Evolutionary conservation across 2,113 vertebrate genomes (phyloP).

Genomic region (Nothobranchius kuhntae): DNA sequence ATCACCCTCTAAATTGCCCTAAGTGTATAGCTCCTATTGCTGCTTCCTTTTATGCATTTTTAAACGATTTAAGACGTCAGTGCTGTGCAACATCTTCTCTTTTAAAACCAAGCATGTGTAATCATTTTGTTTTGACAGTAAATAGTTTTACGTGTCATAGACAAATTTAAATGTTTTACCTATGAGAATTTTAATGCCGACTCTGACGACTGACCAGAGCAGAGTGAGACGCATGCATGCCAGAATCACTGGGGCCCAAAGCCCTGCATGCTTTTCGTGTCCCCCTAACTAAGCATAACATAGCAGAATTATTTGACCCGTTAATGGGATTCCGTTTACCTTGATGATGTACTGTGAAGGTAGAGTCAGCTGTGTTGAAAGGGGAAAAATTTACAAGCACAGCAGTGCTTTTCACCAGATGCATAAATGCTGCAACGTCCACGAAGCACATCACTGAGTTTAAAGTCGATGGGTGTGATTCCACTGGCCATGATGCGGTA

Average conservation of each 20-base stretch:
- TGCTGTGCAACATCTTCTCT: background rate
- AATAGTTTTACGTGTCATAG: too few species aligned
- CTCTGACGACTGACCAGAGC: too few species aligned
- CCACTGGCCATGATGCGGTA: too few species aligned
- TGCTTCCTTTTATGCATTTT: background rate
- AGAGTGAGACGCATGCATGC: too few species aligned
- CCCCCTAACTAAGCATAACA: background rate
- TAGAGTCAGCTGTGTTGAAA: background rate
- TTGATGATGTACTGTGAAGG: background rate
- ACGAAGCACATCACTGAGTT: too few species aligned
- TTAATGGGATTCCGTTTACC: background rate
- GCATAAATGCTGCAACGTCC: too few species aligned
- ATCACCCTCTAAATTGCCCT: background rate
- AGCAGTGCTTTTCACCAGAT: too few species aligned
- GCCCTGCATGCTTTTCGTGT: background rate
- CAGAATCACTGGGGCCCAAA: background rate
- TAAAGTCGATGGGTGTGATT: too few species aligned
- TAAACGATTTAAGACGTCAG: background rate
- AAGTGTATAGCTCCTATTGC: background rate
- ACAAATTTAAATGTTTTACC: too few species aligned
- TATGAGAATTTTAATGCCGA: too few species aligned
- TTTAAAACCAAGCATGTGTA: background rate
- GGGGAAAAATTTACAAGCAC: background rate
- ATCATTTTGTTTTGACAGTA: background rate
- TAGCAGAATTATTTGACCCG: background rate